Percentiles rank a stretch among this genome's conserved stretches.
These are phyloP conservation scores for Hapalemur alaotrensis DNA, from an alignment of 2,797 vertebrate genomes.

Conservation along the genomic window DNA sequence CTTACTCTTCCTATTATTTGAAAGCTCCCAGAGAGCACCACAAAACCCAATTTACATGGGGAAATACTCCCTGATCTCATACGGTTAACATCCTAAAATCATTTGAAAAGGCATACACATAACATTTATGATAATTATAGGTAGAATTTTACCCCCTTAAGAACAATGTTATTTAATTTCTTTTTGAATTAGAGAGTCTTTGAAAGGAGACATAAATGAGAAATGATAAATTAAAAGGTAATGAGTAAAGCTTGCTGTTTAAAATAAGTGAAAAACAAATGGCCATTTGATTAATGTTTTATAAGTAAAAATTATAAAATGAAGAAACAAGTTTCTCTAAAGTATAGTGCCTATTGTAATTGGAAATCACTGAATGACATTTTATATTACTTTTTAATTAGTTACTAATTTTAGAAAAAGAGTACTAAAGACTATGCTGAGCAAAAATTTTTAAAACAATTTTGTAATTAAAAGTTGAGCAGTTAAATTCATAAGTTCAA, in stretches of 20 bases:
- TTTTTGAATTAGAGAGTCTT: constrained; percentile 19
- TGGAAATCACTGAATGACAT: constrained; percentile 44
- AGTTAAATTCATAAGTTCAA: constrained; percentile 52
- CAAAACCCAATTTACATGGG: background rate
- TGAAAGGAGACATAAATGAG: constrained; percentile 29
- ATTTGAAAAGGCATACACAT: constrained; percentile 24
- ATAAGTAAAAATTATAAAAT: constrained; percentile 25
- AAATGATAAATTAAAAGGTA: background rate
- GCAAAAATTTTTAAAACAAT: constrained; percentile 36
- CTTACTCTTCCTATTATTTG: background rate
- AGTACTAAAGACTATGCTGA: constrained; percentile 49
- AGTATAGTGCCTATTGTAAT: background rate
- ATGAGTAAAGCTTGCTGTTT: background rate
- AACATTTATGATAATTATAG: constrained; percentile 8
- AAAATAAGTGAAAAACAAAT: constrained; percentile 47
- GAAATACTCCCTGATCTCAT: constrained; percentile 34
- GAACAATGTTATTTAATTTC: constrained; percentile 46
- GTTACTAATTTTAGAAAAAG: constrained; percentile 64
- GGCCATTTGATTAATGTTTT: background rate
- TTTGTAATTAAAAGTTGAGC: constrained; percentile 64
- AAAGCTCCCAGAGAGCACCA: background rate
- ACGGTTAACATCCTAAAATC: constrained; percentile 28
- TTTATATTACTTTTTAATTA: constrained; percentile 60
- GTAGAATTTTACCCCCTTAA: constrained; percentile 39
- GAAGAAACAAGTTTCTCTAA: constrained; percentile 46